Evolutionary conservation across 2,888 invertebrate genomes (phyloP), one percentile per base, ranked within the genome.

Genomic region (Hydriomena furcata): DNA sequence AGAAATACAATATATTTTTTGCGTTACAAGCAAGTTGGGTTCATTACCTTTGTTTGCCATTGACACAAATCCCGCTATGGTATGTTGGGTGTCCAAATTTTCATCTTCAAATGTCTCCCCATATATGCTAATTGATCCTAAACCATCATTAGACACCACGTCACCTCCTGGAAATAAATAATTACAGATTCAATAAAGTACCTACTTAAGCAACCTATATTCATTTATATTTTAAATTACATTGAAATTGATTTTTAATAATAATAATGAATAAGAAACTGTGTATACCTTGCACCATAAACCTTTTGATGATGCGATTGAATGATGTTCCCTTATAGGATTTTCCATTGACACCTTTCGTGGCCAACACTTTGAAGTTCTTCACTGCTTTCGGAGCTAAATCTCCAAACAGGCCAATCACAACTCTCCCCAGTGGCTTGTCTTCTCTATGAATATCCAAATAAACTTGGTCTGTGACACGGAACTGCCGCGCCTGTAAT

Each of bases 401-500:
- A 56, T 97, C 94, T 0, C 98, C 98, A 86, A 97, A 97, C n/a
- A 98, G 87, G 0, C 97, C 98, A 59, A 98, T 93, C 0, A 95
- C 93, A 46, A 98, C 94, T 56, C 94, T 91, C 0, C 98, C 98
- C 7, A 93, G 79, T 7, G 92, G 86, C 76, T 94, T 92, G 44
- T 93, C 94, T 60, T 94, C 95, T 63, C 94, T 94, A 70, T 93
- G 91, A 5, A 98, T 92, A 72, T 97, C 96, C 58, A 98, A 93
- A 76, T 92, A 97, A 1, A 97, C 95, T 86, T 95, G 94, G 64
- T 96, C 93, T 0, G 96, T 97, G 10, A 97, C 94, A 73, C 92
- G 92, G 60, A 92, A 93, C 55, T 92, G 86, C n/a, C 91, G 79
- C 1, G 91, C 92, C 94, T 94, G 75, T 23, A 89, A 56, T 30